phyloP scores from a whole-genome alignment of 2,888 invertebrate species.

The Metalampra italica region DNA sequence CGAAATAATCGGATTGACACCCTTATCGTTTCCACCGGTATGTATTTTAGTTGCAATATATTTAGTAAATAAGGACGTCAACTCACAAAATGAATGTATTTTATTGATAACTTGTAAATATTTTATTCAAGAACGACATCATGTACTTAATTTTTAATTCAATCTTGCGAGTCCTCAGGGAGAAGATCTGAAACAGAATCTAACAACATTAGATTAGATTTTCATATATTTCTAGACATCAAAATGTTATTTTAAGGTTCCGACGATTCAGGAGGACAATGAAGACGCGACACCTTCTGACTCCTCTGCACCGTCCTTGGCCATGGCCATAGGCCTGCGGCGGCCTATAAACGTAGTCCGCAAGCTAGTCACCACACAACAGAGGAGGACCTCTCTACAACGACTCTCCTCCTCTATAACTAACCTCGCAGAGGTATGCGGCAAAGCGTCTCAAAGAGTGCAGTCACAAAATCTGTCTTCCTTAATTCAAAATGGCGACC shows the following conservation, averaged over 20 bases:
- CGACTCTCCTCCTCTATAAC: slow-evolving; percentile 70
- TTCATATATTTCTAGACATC: neutral
- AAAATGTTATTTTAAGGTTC: slow-evolving; percentile 62
- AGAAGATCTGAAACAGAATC: slow-evolving; percentile 1
- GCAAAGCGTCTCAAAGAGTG: slow-evolving; percentile 39
- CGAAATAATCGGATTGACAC: too few species aligned
- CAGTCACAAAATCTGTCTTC: slow-evolving; percentile 38
- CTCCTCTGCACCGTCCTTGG: slow-evolving; percentile 45
- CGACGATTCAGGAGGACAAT: slow-evolving; percentile 58
- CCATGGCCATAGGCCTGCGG: slow-evolving; percentile 44
- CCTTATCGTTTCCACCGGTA: too few species aligned
- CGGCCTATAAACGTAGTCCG: slow-evolving; percentile 71
- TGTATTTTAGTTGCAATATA: too few species aligned
- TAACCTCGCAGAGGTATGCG: slow-evolving; percentile 74
- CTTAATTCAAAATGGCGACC: neutral
- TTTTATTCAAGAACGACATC: neutral
- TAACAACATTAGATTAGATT: neutral
- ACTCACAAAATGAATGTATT: slow-evolving; percentile 1
- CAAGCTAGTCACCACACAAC: slow-evolving; percentile 71
- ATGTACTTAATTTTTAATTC: neutral
- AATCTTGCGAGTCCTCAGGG: neutral
- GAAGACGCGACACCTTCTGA: slow-evolving; percentile 53
- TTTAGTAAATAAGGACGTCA: neutral
- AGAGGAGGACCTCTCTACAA: slow-evolving; percentile 70
- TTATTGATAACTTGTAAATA: neutral